Conservation (phyloP, 2,888 invertebrate species). For the Archips crataeganus region DNA sequence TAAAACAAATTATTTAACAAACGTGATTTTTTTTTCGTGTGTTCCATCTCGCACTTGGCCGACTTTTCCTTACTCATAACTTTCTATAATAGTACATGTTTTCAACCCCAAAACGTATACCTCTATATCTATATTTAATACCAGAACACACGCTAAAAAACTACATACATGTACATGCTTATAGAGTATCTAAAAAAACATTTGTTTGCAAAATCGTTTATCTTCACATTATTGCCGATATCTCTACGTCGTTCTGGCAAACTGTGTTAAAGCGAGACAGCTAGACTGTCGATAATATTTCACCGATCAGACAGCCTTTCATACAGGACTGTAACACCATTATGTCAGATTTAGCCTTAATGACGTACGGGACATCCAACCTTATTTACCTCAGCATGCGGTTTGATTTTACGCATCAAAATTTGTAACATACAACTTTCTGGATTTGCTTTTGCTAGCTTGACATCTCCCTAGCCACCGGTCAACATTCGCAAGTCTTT, state of each 20-base stretch:
- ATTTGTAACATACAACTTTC: not conserved
- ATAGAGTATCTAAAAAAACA: not conserved
- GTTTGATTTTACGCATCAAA: not conserved
- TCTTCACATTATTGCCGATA: not conserved
- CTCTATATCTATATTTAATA: too few species aligned
- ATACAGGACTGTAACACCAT: not conserved
- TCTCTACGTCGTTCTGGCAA: not conserved
- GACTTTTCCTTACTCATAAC: too few species aligned
- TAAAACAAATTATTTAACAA: too few species aligned
- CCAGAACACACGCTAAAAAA: too few species aligned
- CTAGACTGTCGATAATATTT: slow-evolving; percentile 5
- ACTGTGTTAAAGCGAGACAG: not conserved
- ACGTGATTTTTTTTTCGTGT: too few species aligned
- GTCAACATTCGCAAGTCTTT: slow-evolving; percentile 12
- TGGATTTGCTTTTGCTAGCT: not conserved
- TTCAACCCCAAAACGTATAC: too few species aligned
- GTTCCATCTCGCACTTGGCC: too few species aligned
- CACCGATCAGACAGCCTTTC: not conserved
- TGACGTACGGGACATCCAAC: not conserved
- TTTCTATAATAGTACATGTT: too few species aligned
- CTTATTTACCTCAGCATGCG: not conserved
- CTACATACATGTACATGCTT: too few species aligned
- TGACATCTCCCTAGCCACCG: slow-evolving; percentile 11
- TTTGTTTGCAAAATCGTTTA: not conserved
- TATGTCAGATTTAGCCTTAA: not conserved